Base-by-base conservation (phyloP, 2,888 invertebrate species). In the Argyresthia albistria region DNA sequence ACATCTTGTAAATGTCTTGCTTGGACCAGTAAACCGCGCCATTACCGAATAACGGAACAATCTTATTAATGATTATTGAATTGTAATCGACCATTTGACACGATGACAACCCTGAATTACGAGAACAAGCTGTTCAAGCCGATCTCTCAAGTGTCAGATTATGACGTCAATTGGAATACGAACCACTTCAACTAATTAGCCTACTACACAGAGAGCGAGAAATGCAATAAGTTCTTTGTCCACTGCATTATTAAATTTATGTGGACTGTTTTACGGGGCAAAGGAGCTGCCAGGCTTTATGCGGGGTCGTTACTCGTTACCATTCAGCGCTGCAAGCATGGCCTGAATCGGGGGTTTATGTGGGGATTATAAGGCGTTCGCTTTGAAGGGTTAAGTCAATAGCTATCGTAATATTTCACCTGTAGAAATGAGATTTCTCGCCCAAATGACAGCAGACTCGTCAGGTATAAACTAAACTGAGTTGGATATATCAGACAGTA, bases 241-340 rank as follows among this genome's bases (percentile, higher is more conserved):
- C 43, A 12, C n/a, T 43, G 43, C 46, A 46, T 10, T 16, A 46
- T 35, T 46, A 16, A 46, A 46, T 46, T 25, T 25, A 25, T 25
- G 6, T 25, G 25, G 25, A 25, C 25, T 25, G 25, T 25, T 25
- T 25, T 15, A 16, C 46, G 25, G 25, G 46, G 35, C 46, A 25
- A 25, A 25, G 6, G 25, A 25, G 3, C 25, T 25, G 25, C 25
- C 25, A 12, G 57, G 58, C 50, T 54, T 57, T 54, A 52, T 14
- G 45, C 10, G 36, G 37, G 58, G 61, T 69, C 69, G 65, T 76
- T 72, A 69, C 66, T 69, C 69, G 65, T 76, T 72, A 69, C 66
- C 66, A 70, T 73, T 70, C 65, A 70, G 66, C 58, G 61, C 59
- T 56, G 59, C 57, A 62, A 65, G 60, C 60, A 62, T 61, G 58